A percentile compares a stretch with the other conserved stretches of the same genome.
These are phyloP conservation scores for Odontesthes bonariensis DNA, from an alignment of 2,113 vertebrate species.

Conservation along the genomic window DNA sequence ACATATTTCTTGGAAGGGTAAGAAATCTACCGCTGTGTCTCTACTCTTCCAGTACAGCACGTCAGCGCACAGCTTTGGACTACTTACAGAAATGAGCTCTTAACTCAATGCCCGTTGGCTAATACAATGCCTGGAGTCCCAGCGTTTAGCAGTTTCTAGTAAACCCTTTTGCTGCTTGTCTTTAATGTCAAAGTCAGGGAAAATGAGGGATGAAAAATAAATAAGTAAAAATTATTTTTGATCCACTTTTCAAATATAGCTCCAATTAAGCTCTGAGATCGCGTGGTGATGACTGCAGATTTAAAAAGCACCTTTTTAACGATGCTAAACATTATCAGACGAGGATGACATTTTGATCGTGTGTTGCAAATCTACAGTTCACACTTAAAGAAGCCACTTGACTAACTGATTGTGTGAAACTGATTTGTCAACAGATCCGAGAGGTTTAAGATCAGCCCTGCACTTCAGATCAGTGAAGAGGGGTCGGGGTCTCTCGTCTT, in stretches of 20 bases:
- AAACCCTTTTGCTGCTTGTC: not conserved
- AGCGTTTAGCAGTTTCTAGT: not conserved
- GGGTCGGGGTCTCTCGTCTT: not conserved
- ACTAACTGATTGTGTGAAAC: too few species aligned
- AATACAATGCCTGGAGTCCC: not conserved
- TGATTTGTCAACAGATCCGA: not conserved
- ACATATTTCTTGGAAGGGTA: not conserved
- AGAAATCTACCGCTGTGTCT: not conserved
- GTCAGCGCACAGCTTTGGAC: constrained; percentile 19
- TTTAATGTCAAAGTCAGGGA: not conserved
- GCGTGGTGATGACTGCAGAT: too few species aligned
- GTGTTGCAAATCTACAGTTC: not conserved
- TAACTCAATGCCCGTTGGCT: not conserved
- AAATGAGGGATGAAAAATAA: too few species aligned
- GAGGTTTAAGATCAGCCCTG: not conserved
- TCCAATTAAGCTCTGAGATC: too few species aligned
- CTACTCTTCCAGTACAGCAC: constrained; percentile 4
- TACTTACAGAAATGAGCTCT: constrained; percentile 18
- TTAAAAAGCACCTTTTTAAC: too few species aligned
- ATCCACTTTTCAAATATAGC: too few species aligned
- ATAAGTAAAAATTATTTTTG: too few species aligned
- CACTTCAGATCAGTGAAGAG: not conserved
- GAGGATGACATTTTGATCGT: too few species aligned
- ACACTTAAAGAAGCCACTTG: not conserved
- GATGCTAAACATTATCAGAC: not conserved